Conservation (phyloP, 2,888 invertebrate species). For the Tipula confusa region DNA sequence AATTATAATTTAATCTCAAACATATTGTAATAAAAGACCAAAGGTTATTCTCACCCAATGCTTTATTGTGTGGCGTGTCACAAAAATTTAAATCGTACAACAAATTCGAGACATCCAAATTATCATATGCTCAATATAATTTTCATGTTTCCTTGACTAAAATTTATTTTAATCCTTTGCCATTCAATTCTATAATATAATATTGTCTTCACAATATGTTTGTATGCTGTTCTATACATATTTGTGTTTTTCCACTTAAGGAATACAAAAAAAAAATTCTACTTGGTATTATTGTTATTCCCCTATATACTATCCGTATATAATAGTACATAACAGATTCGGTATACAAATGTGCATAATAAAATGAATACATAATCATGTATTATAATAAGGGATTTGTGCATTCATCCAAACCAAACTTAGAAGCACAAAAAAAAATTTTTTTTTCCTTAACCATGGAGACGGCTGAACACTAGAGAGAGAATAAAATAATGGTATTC, state of each 20-base stretch:
- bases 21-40: not conserved
- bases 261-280: not conserved
- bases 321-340: not conserved
- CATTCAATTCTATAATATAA: not conserved
- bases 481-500: slow-evolving; percentile 1
- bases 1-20: too few relatives aligned
- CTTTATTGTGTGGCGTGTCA: not conserved
- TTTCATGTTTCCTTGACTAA: not conserved
- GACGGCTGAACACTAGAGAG: not conserved
- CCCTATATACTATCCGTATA: not conserved
- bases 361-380: slow-evolving; percentile 25
- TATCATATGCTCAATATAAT: slow-evolving; percentile 12
- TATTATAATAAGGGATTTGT: slow-evolving; percentile 25
- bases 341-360: not conserved
- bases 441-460: not conserved
- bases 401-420: slow-evolving; percentile 6
- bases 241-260: not conserved
- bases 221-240: not conserved
- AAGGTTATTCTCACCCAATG: not conserved
- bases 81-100: not conserved
- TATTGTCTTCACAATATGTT: not conserved
- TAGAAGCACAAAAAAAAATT: not conserved
- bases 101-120: not conserved
- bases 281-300: not conserved
- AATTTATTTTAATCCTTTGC: slow-evolving; percentile 3